Percentiles rank a stretch among this genome's conserved stretches.
These are phyloP conservation scores for Elysia crispata DNA, from an alignment of 2,888 invertebrate genomes.

Conservation along the genomic window DNA sequence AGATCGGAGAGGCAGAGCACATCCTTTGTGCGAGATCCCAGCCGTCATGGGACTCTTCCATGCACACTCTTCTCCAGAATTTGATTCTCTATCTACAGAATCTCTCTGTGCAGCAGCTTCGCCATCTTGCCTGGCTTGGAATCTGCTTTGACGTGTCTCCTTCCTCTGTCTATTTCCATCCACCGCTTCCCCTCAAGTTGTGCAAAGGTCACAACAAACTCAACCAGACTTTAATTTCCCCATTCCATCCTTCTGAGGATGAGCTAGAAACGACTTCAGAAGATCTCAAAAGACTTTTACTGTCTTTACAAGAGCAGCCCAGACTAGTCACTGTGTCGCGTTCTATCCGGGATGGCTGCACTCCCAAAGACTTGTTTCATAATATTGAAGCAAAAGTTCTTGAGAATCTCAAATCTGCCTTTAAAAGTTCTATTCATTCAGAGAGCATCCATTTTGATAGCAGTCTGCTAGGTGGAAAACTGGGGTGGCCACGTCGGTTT, in stretches of 20 bases:
- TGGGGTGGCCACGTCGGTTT: slow-evolving; percentile 60
- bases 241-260: slow-evolving; percentile 55
- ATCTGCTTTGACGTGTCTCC: slow-evolving; percentile 63
- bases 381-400: slow-evolving; percentile 64
- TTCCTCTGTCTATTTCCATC: slow-evolving; percentile 51
- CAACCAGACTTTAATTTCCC: slow-evolving; percentile 55
- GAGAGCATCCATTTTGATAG: slow-evolving; percentile 62
- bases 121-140: slow-evolving; percentile 58
- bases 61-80: slow-evolving; percentile 42
- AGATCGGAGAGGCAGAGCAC: neutral
- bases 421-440: slow-evolving; percentile 41
- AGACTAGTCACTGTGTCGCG: slow-evolving; percentile 65
- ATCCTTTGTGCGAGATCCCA: slow-evolving; percentile 36
- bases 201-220: slow-evolving; percentile 66
- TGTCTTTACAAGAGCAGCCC: slow-evolving; percentile 53
- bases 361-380: slow-evolving; percentile 63
- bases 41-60: slow-evolving; percentile 14
- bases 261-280: slow-evolving; percentile 56
- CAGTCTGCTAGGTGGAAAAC: slow-evolving; percentile 65
- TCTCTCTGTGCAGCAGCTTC: slow-evolving; percentile 57
- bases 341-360: slow-evolving; percentile 73
- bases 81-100: slow-evolving; percentile 49
- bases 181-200: slow-evolving; percentile 54
- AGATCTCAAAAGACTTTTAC: slow-evolving; percentile 54
- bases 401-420: slow-evolving; percentile 51